Conservation (phyloP, 2,113 vertebrate species). For the Rissa tridactyla region DNA sequence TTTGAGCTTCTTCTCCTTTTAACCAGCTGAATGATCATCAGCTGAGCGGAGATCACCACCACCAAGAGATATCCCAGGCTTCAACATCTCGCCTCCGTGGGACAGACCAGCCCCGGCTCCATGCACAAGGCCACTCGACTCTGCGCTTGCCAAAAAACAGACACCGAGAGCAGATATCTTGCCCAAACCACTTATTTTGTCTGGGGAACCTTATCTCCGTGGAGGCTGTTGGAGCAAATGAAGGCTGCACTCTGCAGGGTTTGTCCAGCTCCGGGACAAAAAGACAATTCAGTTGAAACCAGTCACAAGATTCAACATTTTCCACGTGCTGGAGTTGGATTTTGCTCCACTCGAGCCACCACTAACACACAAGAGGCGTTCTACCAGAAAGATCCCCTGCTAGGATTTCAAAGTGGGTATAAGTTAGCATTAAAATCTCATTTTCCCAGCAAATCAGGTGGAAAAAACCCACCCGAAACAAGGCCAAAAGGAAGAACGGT, state of each 20-base stretch:
- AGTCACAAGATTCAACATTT: not conserved
- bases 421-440: not conserved
- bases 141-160: accelerated
- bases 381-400: too few relatives aligned
- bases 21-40: accelerated
- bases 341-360: not conserved
- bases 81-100: accelerated
- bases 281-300: not conserved
- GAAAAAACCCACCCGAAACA: not conserved
- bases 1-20: not conserved
- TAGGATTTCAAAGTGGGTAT: accelerated
- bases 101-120: too few relatives aligned
- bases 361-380: not conserved
- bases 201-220: not conserved
- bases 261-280: not conserved
- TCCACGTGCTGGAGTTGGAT: not conserved
- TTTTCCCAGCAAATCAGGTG: accelerated
- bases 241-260: not conserved
- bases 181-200: not conserved
- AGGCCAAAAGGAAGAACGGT: not conserved
- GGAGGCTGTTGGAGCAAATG: not conserved
- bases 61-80: not conserved
- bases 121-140: not conserved
- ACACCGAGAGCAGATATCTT: accelerated
- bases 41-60: not conserved